Base-by-base conservation (phyloP, 2,113 vertebrate genomes). In the Lethenteron reissneri region DNA sequence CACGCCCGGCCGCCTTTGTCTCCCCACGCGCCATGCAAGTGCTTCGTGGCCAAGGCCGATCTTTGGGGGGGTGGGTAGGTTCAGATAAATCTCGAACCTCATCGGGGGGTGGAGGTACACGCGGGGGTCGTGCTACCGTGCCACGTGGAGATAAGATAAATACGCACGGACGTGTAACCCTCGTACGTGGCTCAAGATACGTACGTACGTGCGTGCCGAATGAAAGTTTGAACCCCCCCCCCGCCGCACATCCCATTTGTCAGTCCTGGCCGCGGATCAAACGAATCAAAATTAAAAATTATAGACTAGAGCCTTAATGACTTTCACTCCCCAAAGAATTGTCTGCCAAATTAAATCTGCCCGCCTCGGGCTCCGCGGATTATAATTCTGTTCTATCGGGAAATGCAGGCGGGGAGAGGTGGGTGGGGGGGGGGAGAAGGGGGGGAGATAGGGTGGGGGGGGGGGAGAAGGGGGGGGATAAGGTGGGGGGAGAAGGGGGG, bases 261-360 rank as follows among this genome's bases (percentile, higher is more conserved):
- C 25, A 25, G 64, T 25, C 25, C 64, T 68, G 64, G 64, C 64
- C 25, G 64, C 64, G n/a, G 64, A n/a, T 68, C 64, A 68, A 68
- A 68, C 64, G 64, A 68, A 25, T 68, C 64, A 68, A 68, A 68
- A 68, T 68, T 68, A 68, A 68, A 68, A 68, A 68, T 68, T 68
- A 68, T 68, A 25, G 64, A 68, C 25, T 68, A n/a, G n/a, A n/a
- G 64, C 64, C 25, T 68, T 68, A 68, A 68, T 68, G 25, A n/a
- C 25, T 68, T 68, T 68, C 17, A 17, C 64, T 68, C 64, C 64
- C 64, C n/a, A 25, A n/a, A 17, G 64, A 68, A 68, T 68, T 68
- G 64, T 25, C n/a, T n/a, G n/a, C 64, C 64, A 68, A 68, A 68
- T 68, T 68, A 68, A 68, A 68, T 68, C 64, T 25, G 64, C 25